phyloP scores from a whole-genome alignment of 2,797 vertebrate species.

The Graptemys geographica region DNA sequence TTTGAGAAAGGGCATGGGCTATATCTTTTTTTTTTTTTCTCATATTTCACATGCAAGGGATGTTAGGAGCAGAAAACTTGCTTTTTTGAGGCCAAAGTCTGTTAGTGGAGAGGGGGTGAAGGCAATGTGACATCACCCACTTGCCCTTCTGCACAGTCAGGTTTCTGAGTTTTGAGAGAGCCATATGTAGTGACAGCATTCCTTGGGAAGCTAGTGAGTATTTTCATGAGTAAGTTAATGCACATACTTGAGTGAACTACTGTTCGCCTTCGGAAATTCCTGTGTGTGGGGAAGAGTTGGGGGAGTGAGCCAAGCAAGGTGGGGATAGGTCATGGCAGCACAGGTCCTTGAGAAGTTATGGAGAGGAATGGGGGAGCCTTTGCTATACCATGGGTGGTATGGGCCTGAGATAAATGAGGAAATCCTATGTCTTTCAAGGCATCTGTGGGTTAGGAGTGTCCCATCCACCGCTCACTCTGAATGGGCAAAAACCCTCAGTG shows the following conservation, averaged over 20 bases:
- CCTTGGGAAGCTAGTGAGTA: background rate
- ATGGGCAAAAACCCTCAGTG: background rate
- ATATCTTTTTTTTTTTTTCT: background rate
- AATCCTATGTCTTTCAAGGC: background rate
- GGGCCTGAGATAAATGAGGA: background rate
- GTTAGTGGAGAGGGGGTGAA: background rate
- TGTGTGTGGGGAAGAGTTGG: background rate
- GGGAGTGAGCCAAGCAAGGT: background rate
- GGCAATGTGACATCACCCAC: background rate
- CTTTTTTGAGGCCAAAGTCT: background rate
- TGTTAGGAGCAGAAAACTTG: background rate
- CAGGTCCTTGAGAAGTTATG: background rate
- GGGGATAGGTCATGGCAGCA: background rate
- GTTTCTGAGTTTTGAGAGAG: background rate
- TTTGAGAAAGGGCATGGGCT: background rate
- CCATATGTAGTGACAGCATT: background rate
- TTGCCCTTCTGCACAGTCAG: background rate
- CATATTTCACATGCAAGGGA: background rate
- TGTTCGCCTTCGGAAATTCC: background rate
- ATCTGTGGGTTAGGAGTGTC: background rate
- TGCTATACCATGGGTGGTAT: background rate
- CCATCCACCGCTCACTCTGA: background rate
- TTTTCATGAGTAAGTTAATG: background rate
- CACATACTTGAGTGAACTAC: background rate
- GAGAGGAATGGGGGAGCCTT: background rate